Percentiles rank a stretch among this genome's conserved stretches.
These are phyloP conservation scores for Ptychoptera contaminata DNA, from an alignment of 2,888 invertebrate species.

Conservation along the genomic window DNA sequence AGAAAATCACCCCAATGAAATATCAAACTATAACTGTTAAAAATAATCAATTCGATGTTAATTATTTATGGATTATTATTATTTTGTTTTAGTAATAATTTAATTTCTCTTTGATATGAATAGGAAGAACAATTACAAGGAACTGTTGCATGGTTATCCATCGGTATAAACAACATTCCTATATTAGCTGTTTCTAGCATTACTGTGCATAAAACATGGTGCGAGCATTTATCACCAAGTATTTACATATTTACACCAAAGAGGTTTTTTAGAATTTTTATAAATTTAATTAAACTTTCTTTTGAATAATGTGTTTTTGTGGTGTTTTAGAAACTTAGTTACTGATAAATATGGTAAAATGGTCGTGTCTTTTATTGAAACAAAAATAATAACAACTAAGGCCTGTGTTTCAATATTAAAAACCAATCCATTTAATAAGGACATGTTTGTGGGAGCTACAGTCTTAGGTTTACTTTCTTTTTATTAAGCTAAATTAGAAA, in stretches of 20 bases:
- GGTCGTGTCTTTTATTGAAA: constrained; percentile 14
- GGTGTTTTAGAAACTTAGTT: neutral
- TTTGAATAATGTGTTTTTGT: constrained; percentile 18
- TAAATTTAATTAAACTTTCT: too few species aligned
- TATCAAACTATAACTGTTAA: neutral
- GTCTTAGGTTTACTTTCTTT: constrained; percentile 13
- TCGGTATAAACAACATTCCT: constrained; percentile 26
- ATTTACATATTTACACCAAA: constrained; percentile 22
- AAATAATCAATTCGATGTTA: neutral
- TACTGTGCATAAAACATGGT: constrained; percentile 26
- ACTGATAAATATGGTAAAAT: too few species aligned
- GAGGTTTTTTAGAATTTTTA: constrained; percentile 10
- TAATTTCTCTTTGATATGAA: neutral
- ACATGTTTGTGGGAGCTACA: constrained; percentile 25
- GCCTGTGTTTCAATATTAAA: constrained; percentile 21
- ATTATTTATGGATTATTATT: too few species aligned
- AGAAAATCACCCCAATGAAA: constrained; percentile 12
- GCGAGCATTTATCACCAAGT: constrained; percentile 24
- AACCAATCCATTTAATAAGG: constrained; percentile 25
- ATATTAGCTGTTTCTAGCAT: constrained; percentile 21
- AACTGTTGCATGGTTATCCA: constrained; percentile 24
- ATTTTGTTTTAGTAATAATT: too few species aligned
- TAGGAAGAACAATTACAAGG: constrained; percentile 17
- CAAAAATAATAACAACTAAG: constrained; percentile 21
- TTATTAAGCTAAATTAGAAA: neutral